phyloP scores from a whole-genome alignment of 1,140 invertebrate species.

The Acromyrmex echinatior region DNA sequence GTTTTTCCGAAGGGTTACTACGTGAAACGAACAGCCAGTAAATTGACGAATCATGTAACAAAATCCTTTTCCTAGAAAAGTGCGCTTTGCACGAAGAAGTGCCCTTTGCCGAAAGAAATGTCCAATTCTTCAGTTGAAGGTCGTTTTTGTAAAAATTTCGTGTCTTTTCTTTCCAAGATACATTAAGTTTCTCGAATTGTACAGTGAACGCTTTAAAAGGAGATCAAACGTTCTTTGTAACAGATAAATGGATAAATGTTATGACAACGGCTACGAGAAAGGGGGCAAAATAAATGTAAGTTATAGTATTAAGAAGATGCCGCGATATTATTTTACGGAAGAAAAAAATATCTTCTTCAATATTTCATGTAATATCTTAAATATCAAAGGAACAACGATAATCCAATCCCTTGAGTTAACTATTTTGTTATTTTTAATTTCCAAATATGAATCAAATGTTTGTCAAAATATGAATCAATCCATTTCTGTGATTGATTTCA shows the following conservation, averaged over 20 bases:
- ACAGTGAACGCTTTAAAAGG: conserved; percentile 30
- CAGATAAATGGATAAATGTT: conserved; percentile 40
- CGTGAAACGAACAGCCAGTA: conserved; percentile 20
- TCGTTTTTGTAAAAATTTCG: conserved; percentile 53
- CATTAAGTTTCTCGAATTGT: conserved; percentile 30
- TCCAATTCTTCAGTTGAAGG: conserved; percentile 39
- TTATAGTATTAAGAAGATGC: conserved; percentile 13
- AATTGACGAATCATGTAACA: conserved; percentile 52
- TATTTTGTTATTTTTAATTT: too few species aligned
- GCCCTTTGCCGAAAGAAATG: conserved; percentile 38
- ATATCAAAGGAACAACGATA: too few species aligned
- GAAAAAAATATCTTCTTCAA: background rate
- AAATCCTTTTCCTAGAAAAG: conserved; percentile 30
- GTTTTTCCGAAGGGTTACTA: conserved; percentile 14
- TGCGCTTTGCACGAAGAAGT: conserved; percentile 36
- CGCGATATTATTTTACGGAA: background rate
- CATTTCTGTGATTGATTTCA: too few species aligned
- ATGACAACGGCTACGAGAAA: conserved; percentile 16
- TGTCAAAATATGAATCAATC: too few species aligned
- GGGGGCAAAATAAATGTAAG: background rate
- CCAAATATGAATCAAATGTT: too few species aligned
- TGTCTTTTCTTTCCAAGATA: background rate
- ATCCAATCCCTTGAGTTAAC: too few species aligned
- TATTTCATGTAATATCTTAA: background rate
- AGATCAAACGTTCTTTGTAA: conserved; percentile 49